Base-by-base conservation (phyloP, 2,888 invertebrate genomes). In the Bembecia ichneumoniformis region DNA sequence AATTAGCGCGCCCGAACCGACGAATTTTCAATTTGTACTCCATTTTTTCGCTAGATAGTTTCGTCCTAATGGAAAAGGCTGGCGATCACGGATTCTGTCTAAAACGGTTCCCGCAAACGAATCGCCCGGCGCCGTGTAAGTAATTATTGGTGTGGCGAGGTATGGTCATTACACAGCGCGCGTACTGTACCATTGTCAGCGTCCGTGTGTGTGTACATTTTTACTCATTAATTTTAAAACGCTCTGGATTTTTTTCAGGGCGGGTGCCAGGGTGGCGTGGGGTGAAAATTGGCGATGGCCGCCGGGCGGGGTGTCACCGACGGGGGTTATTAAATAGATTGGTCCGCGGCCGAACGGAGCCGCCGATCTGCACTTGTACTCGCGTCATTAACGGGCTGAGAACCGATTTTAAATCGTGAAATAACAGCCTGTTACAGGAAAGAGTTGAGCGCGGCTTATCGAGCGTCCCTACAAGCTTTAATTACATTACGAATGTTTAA, bases 151-250 rank as follows among this genome's bases (percentile, higher is more conserved):
- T 64, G 60, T 64, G 62, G 68, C 64, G 73, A 74, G 74, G 69
- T 68, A 71, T 67, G 72, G 77, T 77, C 80, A 82, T 82, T 83
- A 84, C 79, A 71, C 74, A 78, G 65, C 74, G 71, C 62, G 28
- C 66, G 65, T 80, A 67, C 73, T 72, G 66, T 63, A 64, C 57
- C 68, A 74, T 77, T 77, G 81, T 77, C 70, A 74, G 71, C 68
- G 68, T 71, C 68, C 66, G 68, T 82, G 87, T 84, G 83, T 86
- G 86, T 84, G 87, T 87, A 80, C 77, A 87, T 87, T 88, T 87
- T 87, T 87, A 87, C 88, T 88, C 88, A 88, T 88, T 88, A 88
- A 88, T 88, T 88, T 88, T 88, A 88, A 88, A 88, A 87, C 87
- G 87, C 84, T 87, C 83, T 71, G 87, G 87, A 88, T 88, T 88